Evolutionary conservation across 2,113 vertebrate species (phyloP), one percentile per base, ranked within the genome.

Genomic region (Carassius carassius): DNA sequence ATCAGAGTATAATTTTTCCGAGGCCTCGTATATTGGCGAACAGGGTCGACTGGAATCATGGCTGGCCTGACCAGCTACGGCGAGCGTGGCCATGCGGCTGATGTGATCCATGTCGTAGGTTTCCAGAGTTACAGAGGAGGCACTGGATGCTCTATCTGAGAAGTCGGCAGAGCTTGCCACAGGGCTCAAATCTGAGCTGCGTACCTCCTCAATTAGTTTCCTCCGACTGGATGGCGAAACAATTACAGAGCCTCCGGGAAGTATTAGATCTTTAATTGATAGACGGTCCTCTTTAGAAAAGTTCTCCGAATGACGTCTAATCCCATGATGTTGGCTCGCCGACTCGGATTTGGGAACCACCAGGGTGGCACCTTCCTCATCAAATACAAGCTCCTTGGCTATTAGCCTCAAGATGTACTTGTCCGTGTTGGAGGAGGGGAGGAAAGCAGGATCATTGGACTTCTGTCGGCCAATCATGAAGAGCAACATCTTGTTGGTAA

Each of bases 381-480:
- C 94, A 47, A 93, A 88, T 2, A 90, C 74, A 0, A 99, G 87
- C 76, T 98, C 96, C 90, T 94, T 96, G 77, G 95, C 89, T 69
- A 94, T 82, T 70, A 99, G 86, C 17, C 89, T 93, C 44, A 99
- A 94, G 79, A 93, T 78, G 23, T 97, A 99, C 86, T 96, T 96
- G 75, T 98, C 97, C 0, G 96, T 97, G 86, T 95, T 96, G 2
- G 98, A 98, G 16, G 97, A 96, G 0, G 97, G 96, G 84, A 98
- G 96, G 90, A 99, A 99, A 1, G 95, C 92, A 0, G 94, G 93
- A 41, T 99, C 97, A 3, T 37, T 93, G 78, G 95, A 92, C 90
- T 97, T 98, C 84, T 96, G 98, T 80, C 80, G 94, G 86, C 98
- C 98, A 62, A 98, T 95, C 91, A 98, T 94, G 87, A 99, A 89